Conservation (phyloP, 2,113 vertebrate species). For the Tonatia bakeri region DNA sequence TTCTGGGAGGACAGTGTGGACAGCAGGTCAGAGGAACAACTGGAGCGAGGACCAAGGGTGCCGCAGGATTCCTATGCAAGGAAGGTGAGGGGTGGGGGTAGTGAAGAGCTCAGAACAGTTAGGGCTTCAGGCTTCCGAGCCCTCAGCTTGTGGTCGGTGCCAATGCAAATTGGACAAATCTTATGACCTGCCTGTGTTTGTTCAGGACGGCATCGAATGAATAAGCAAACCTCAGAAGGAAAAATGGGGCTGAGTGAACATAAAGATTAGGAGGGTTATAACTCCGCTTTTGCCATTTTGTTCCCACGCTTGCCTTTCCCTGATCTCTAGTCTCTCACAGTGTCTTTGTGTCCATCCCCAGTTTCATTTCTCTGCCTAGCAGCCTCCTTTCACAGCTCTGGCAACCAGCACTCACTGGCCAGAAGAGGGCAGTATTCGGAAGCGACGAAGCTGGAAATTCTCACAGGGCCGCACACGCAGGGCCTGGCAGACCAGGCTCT, state of each 20-base stretch:
- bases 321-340: not conserved
- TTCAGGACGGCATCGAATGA: not conserved
- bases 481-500: not conserved
- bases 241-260: not conserved
- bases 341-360: not conserved
- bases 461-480: fast-evolving
- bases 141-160: not conserved
- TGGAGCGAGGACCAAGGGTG: not conserved
- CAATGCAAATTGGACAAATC: not conserved
- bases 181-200: not conserved
- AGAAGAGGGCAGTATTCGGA: slow-evolving; percentile 65
- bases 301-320: not conserved
- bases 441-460: not conserved
- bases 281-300: not conserved
- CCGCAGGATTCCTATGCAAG: too few relatives aligned
- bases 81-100: not conserved
- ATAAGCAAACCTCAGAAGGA: not conserved
- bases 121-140: not conserved
- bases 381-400: not conserved
- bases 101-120: not conserved
- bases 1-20: not conserved
- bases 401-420: not conserved
- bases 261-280: not conserved
- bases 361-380: not conserved
- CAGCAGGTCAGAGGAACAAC: not conserved